Conservation (phyloP, 1,140 invertebrate species). For the Brachionus manjavacas region DNA sequence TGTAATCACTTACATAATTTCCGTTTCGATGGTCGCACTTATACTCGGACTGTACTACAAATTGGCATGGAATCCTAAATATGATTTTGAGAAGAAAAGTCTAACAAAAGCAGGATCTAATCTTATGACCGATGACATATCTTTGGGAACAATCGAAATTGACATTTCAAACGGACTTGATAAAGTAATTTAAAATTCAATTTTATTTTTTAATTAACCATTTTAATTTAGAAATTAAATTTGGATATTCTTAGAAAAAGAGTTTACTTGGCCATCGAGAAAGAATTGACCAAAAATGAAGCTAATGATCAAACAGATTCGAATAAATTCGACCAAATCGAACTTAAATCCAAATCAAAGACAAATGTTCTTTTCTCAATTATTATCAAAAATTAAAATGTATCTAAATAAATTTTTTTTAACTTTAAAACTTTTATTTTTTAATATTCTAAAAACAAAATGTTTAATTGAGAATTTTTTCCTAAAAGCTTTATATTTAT, state of each 20-base stretch:
- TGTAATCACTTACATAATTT: conserved; percentile 87
- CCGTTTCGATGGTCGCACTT: conserved; percentile 87
- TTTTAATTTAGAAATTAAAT: background rate
- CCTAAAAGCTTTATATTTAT: too few relatives aligned
- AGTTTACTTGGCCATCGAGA: background rate
- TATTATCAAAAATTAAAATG: background rate
- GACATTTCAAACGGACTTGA: background rate
- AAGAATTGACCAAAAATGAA: background rate
- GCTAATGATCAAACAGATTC: background rate
- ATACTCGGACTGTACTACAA: conserved; percentile 90
- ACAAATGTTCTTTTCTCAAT: background rate
- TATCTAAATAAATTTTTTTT: background rate
- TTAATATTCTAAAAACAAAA: too few relatives aligned
- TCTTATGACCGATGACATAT: background rate
- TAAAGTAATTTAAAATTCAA: background rate
- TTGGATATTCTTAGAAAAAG: background rate
- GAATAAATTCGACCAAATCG: background rate
- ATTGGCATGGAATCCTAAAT: conserved; percentile 82
- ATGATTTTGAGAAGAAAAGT: background rate
- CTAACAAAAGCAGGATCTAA: background rate
- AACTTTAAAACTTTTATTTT: too few relatives aligned
- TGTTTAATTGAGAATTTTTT: too few relatives aligned
- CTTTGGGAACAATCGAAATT: conserved; percentile 1
- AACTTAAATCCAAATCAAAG: background rate
- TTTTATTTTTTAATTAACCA: background rate